Evolutionary conservation across 2,113 vertebrate genomes (phyloP).

Genomic region (Piaya cayana): DNA sequence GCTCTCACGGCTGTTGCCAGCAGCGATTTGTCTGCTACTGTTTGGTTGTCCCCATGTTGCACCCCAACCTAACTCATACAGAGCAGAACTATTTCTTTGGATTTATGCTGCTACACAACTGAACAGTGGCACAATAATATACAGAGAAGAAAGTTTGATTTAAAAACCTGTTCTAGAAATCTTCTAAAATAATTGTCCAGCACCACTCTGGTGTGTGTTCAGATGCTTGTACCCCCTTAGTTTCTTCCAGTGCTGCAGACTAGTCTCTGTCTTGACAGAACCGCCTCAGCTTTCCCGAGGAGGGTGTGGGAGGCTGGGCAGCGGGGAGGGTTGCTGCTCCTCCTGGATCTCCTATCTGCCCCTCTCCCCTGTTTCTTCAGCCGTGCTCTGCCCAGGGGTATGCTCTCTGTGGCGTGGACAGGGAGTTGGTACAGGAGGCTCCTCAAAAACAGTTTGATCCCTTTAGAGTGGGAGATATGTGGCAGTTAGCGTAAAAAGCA

Average conservation of each 20-base stretch:
- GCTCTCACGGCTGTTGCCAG: fast-evolving
- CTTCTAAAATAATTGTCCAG: not conserved
- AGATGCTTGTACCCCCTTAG: not conserved
- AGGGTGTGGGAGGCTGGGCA: too few relatives aligned
- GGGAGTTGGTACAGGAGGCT: not conserved
- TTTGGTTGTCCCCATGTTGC: not conserved
- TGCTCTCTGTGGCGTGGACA: not conserved
- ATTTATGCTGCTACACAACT: not conserved
- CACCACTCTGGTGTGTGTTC: not conserved
- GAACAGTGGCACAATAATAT: not conserved
- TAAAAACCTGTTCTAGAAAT: not conserved
- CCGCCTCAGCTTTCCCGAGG: not conserved
- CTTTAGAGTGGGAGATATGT: not conserved
- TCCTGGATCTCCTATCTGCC: not conserved
- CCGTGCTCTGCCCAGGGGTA: not conserved
- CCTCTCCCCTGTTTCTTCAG: too few relatives aligned
- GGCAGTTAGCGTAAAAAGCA: not conserved
- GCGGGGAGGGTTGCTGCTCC: not conserved
- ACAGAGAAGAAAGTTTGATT: not conserved
- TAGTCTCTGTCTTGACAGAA: not conserved
- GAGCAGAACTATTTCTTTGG: not conserved
- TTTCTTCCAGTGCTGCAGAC: not conserved
- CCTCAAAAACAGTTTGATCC: not conserved
- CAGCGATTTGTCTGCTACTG: not conserved
- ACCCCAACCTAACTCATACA: not conserved